phyloP scores from a whole-genome alignment of 2,888 invertebrate species.

The Pterobdella sp. region DNA sequence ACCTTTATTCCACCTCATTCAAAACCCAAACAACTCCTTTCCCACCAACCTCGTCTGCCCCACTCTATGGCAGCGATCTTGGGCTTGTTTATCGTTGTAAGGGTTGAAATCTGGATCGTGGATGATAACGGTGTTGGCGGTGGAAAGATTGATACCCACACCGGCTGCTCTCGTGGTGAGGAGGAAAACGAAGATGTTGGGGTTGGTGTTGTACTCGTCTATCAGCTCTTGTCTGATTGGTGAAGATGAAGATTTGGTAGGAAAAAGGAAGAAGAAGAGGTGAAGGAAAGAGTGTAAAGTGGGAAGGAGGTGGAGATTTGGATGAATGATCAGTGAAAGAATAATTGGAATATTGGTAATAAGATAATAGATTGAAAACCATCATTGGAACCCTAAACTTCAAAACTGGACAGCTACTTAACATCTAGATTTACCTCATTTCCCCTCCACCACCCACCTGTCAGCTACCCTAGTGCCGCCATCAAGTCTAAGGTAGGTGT shows the following conservation, averaged over 20 bases:
- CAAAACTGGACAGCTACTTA: neutral
- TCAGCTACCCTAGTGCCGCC: slow-evolving; percentile 67
- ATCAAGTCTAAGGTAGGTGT: slow-evolving; percentile 74
- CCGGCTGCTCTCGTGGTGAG: slow-evolving; percentile 63
- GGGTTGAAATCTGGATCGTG: slow-evolving; percentile 98
- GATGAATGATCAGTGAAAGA: neutral
- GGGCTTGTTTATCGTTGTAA: slow-evolving; percentile 92
- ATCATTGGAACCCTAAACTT: neutral
- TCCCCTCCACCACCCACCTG: slow-evolving; percentile 40
- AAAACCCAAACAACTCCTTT: slow-evolving; percentile 9
- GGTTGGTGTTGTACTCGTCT: slow-evolving; percentile 73
- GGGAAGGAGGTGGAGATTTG: neutral
- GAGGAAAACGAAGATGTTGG: slow-evolving; percentile 76
- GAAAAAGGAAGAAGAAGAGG: neutral
- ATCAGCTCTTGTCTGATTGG: slow-evolving; percentile 72
- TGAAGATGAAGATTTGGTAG: neutral
- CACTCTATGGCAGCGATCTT: slow-evolving; percentile 64
- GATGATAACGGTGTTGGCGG: slow-evolving; percentile 88
- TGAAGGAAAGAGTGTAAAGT: neutral
- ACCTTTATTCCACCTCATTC: neutral
- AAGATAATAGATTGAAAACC: neutral
- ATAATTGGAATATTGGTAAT: neutral
- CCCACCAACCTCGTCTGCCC: slow-evolving; percentile 56
- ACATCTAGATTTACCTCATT: neutral
- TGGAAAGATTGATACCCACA: slow-evolving; percentile 52